A percentile compares a stretch with the other conserved stretches of the same genome.
Evolutionary conservation across 2,888 invertebrate genomes (phyloP).

Genomic region (Cantharis rufa): DNA sequence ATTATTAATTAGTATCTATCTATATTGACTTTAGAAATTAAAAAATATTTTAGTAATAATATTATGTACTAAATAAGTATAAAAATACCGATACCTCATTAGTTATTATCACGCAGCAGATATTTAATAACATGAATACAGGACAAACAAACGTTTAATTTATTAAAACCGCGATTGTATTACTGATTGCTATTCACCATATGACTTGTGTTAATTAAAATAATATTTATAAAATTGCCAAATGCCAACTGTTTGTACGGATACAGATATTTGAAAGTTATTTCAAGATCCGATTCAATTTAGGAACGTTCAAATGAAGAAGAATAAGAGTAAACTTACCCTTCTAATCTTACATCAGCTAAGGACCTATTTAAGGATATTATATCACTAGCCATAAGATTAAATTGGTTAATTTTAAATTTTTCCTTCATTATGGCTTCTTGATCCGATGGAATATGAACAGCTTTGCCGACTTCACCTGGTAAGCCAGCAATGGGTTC

Average conservation of each 20-base stretch:
- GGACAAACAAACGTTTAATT: not conserved
- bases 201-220: not conserved
- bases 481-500: conserved; percentile 70
- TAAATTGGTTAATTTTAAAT: conserved; percentile 98
- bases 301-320: not conserved
- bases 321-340: conserved; percentile 64
- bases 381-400: conserved; percentile 95
- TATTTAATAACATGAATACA: too few relatives aligned
- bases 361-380: conserved; percentile 95
- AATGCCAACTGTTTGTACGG: not conserved
- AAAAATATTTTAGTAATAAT: too few relatives aligned
- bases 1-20: too few relatives aligned
- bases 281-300: not conserved
- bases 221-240: not conserved
- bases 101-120: too few relatives aligned
- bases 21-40: too few relatives aligned
- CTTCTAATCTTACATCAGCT: conserved; percentile 89
- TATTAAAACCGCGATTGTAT: not conserved
- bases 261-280: not conserved
- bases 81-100: too few relatives aligned
- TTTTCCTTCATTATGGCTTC: conserved; percentile 90
- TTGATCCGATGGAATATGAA: conserved; percentile 83
- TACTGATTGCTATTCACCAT: not conserved
- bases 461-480: conserved; percentile 94
- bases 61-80: too few relatives aligned